Percentiles rank a stretch among this genome's conserved stretches.
phyloP scores from a whole-genome alignment of 1,140 invertebrate species.

The Trypoxylus dichotomus region DNA sequence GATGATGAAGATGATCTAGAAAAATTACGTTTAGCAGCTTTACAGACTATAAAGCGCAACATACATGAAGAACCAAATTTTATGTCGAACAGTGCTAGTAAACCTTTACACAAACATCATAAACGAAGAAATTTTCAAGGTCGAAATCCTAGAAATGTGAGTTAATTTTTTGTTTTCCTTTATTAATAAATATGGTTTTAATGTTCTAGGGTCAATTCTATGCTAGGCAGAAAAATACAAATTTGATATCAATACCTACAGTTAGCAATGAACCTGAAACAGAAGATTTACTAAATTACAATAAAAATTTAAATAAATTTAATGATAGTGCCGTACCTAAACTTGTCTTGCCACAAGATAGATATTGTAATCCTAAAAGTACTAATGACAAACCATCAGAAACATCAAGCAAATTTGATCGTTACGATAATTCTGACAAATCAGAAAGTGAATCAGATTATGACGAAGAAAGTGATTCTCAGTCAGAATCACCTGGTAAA shows the following conservation, averaged over 20 bases:
- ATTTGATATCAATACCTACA: slow-evolving; percentile 45
- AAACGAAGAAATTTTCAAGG: slow-evolving; percentile 38
- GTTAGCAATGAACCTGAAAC: slow-evolving; percentile 28
- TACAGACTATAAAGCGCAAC: slow-evolving; percentile 45
- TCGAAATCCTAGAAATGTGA: slow-evolving; percentile 45
- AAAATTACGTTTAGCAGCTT: slow-evolving; percentile 48
- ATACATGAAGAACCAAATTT: slow-evolving; percentile 34
- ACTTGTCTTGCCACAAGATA: slow-evolving; percentile 46
- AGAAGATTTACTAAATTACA: not conserved
- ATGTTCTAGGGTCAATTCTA: slow-evolving; percentile 43
- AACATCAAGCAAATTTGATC: slow-evolving; percentile 48
- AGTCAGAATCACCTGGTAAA: slow-evolving; percentile 30
- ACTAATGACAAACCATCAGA: slow-evolving; percentile 33
- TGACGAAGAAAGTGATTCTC: slow-evolving; percentile 29
- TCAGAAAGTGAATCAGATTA: slow-evolving; percentile 49
- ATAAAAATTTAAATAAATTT: slow-evolving; percentile 1
- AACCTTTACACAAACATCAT: not conserved
- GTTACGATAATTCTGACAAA: slow-evolving; percentile 50
- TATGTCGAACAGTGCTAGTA: not conserved
- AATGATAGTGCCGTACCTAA: slow-evolving; percentile 25
- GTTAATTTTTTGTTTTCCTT: slow-evolving; percentile 26
- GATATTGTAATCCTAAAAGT: slow-evolving; percentile 37
- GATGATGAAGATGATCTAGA: slow-evolving; percentile 53
- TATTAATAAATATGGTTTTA: slow-evolving; percentile 4
- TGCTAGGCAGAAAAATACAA: slow-evolving; percentile 36